phyloP scores from a whole-genome alignment of 2,797 vertebrate species.

The Eulemur rubriventer region DNA sequence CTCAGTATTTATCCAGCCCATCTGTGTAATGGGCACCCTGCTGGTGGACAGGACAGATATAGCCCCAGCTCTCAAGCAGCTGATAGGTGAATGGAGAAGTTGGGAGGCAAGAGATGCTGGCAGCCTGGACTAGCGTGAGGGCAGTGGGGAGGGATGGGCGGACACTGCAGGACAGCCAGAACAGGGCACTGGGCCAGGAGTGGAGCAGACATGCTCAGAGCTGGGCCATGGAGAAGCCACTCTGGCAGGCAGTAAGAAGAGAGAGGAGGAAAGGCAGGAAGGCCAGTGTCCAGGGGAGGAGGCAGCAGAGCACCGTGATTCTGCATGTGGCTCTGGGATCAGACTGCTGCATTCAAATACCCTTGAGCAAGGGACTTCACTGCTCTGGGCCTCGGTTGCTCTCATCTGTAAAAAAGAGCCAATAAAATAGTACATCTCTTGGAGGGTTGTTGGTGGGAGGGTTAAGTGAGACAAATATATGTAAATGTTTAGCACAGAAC shows the following conservation, averaged over 20 bases:
- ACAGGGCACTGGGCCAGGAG: neutral
- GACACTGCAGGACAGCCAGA: neutral
- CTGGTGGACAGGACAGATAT: neutral
- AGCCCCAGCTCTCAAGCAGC: neutral
- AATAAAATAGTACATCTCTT: neutral
- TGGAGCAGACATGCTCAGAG: neutral
- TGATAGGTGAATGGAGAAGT: constrained; percentile 12
- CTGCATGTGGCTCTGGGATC: neutral
- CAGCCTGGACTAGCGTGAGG: neutral
- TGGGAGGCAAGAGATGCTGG: neutral
- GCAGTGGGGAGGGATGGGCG: neutral
- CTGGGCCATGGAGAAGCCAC: neutral
- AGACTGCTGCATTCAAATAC: neutral
- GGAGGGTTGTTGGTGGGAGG: neutral
- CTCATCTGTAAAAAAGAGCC: neutral
- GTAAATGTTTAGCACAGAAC: neutral
- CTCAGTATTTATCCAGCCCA: neutral
- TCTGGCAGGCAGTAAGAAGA: neutral
- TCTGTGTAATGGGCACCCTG: neutral
- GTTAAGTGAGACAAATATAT: neutral
- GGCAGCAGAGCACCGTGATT: neutral
- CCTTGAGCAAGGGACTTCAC: neutral
- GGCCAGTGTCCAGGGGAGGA: neutral
- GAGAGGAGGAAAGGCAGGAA: neutral
- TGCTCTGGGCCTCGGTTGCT: neutral